Percentiles rank a stretch among this genome's conserved stretches.
These are phyloP conservation scores for Chrysopilus asiliformis DNA, from an alignment of 2,888 invertebrate genomes.

Conservation along the genomic window DNA sequence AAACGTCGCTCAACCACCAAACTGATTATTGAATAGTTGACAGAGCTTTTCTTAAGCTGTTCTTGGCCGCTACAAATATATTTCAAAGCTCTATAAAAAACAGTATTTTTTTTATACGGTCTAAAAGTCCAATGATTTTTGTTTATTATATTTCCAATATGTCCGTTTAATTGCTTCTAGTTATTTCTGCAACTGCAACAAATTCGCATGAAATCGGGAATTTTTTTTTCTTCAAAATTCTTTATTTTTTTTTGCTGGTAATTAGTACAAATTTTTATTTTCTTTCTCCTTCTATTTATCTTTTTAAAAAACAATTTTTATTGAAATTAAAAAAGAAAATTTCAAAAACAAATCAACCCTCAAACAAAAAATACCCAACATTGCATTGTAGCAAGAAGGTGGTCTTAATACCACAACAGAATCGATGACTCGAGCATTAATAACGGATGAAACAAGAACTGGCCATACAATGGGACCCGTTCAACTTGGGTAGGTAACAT, in stretches of 20 bases:
- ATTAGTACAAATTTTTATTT: too few species aligned
- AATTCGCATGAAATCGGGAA: slow-evolving; percentile 7
- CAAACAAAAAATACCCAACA: slow-evolving; percentile 40
- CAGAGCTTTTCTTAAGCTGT: too few species aligned
- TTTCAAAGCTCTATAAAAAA: too few species aligned
- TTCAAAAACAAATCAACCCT: slow-evolving; percentile 9
- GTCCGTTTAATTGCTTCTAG: too few species aligned
- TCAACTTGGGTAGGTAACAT: slow-evolving; percentile 91
- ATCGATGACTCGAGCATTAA: slow-evolving; percentile 90
- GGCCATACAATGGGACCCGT: slow-evolving; percentile 73
- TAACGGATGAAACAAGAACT: slow-evolving; percentile 83
- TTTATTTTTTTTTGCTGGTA: background rate
- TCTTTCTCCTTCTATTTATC: background rate
- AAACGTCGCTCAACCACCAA: too few species aligned
- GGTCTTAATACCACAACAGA: slow-evolving; percentile 78
- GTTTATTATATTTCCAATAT: too few species aligned
- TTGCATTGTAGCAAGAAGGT: slow-evolving; percentile 79
- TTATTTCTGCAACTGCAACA: too few species aligned
- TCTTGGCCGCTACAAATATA: too few species aligned
- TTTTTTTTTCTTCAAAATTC: slow-evolving; percentile 4
- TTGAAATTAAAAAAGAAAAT: slow-evolving; percentile 20
- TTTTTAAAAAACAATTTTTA: background rate
- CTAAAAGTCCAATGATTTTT: too few species aligned
- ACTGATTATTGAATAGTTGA: too few species aligned
- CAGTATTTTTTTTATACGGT: too few species aligned